A percentile compares a stretch with the other conserved stretches of the same genome.
Evolutionary conservation across 2,113 vertebrate genomes (phyloP).

Genomic region (Asarcornis scutulata): DNA sequence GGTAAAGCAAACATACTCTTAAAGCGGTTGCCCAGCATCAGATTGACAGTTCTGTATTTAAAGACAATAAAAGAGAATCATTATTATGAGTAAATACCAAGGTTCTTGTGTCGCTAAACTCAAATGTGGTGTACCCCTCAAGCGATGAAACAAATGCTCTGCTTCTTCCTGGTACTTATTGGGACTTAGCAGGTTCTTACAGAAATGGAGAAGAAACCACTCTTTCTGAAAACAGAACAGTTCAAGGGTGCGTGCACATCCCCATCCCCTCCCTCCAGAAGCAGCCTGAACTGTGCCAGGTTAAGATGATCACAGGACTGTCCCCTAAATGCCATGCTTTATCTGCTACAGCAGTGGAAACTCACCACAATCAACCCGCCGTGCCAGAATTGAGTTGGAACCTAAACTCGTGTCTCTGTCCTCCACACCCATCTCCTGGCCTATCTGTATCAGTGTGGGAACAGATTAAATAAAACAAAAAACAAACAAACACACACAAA

Average conservation of each 20-base stretch:
- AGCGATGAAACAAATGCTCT: background rate
- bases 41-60: background rate
- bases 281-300: background rate
- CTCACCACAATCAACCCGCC: background rate
- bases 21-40: background rate
- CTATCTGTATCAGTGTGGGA: background rate
- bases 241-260: background rate
- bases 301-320: background rate
- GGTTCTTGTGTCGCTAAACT: background rate
- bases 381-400: background rate
- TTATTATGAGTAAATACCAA: background rate
- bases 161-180: background rate
- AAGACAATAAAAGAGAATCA: constrained; percentile 5
- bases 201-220: background rate
- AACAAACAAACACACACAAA: background rate
- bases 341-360: background rate
- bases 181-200: background rate
- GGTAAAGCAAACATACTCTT: background rate
- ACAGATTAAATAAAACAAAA: background rate
- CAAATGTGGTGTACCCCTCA: background rate
- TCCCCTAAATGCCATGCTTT: background rate
- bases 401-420: background rate
- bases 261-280: background rate
- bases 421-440: background rate
- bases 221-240: background rate